A percentile compares a stretch with the other conserved stretches of the same genome.
These are phyloP conservation scores for Coecobrya sp. DNA, from an alignment of 2,888 invertebrate genomes.

Conservation along the genomic window DNA sequence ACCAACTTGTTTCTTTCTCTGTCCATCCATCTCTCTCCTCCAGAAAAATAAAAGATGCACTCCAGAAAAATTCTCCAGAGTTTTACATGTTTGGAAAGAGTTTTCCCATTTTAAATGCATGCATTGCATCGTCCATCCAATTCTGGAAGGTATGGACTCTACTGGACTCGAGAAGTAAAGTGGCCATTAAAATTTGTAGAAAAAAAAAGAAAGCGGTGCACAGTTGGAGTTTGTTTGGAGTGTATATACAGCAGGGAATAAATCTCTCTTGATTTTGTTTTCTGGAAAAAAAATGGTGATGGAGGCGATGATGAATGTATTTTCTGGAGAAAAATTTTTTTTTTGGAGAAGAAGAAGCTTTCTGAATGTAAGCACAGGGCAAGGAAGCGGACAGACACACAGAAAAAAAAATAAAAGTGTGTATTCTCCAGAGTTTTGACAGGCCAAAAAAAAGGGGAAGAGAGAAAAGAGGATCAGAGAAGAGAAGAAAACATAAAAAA, in stretches of 20 bases:
- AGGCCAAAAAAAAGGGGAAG: not conserved
- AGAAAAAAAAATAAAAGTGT: no score
- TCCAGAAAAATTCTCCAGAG: conserved; percentile 9
- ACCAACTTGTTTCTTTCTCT: not conserved
- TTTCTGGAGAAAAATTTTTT: not conserved
- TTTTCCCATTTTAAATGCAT: conserved; percentile 34
- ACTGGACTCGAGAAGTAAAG: not conserved
- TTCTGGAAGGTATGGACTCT: not conserved
- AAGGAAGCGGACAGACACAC: conserved; percentile 3
- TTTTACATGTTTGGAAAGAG: conserved; percentile 37
- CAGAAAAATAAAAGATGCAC: not conserved
- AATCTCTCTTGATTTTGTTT: conserved; percentile 54
- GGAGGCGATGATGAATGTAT: conserved; percentile 79
- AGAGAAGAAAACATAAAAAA: not conserved
- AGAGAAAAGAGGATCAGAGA: conserved; percentile 45
- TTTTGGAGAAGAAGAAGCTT: conserved; percentile 18
- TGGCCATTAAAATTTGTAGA: conserved; percentile 1
- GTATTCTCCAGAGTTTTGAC: conserved; percentile 55
- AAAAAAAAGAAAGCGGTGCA: not conserved
- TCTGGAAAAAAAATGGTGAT: not conserved
- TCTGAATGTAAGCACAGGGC: not conserved
- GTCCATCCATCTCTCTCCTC: conserved; percentile 12
- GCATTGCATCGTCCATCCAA: not conserved
- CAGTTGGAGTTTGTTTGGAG: not conserved
- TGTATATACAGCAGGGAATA: conserved; percentile 4